A percentile compares a stretch with the other conserved stretches of the same genome.
Conservation (phyloP, 92 coral and sea anemone genomes). For the Hydrozoanthus gracilis region DNA sequence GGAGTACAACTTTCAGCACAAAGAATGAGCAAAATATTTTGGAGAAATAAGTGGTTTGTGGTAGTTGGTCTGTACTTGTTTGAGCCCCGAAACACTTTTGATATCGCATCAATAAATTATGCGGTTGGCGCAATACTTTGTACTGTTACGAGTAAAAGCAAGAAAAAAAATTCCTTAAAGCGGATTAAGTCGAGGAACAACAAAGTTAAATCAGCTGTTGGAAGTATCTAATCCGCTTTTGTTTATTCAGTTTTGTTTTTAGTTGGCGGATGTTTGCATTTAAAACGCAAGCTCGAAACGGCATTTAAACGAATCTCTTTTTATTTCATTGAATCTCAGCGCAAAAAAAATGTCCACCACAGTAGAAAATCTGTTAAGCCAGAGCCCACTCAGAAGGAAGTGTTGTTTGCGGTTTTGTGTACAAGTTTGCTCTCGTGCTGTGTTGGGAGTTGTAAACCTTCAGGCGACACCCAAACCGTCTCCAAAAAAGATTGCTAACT, state of each 20-base stretch:
- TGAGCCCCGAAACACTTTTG: background rate
- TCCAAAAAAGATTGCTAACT: background rate
- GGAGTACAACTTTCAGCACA: background rate
- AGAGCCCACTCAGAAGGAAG: background rate
- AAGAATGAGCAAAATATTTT: background rate
- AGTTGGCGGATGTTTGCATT: background rate
- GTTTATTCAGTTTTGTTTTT: background rate
- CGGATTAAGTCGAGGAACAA: background rate
- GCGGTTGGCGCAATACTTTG: background rate
- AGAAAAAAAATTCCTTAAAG: background rate
- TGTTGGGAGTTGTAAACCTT: background rate
- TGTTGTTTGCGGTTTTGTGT: background rate
- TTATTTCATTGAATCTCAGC: too few species aligned
- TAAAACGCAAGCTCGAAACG: background rate
- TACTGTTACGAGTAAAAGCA: background rate
- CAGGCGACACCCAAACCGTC: constrained; percentile 10
- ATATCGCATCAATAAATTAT: constrained; percentile 20
- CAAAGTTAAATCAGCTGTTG: background rate
- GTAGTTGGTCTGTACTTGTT: background rate
- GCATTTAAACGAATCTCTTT: too few species aligned
- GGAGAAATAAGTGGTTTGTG: background rate
- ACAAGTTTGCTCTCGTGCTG: background rate
- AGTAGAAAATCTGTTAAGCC: too few species aligned
- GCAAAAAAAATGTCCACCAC: too few species aligned
- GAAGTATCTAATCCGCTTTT: background rate